These are phyloP conservation scores for Noctua comes DNA, from an alignment of 2,888 invertebrate species.

Conservation along the genomic window DNA sequence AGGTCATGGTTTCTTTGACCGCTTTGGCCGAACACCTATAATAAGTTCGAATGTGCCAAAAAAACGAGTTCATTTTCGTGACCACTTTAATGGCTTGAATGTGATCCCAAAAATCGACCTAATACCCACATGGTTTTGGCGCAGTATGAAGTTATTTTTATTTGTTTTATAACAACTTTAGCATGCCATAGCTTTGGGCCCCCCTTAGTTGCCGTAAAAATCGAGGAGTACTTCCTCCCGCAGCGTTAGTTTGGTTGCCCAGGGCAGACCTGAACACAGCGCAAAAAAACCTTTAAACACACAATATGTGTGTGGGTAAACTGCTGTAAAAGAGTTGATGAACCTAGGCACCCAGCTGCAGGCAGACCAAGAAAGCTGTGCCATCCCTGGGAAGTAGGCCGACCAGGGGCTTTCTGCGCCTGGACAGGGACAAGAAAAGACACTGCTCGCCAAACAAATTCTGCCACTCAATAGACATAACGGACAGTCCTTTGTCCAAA, in stretches of 20 bases:
- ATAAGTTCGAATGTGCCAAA: no score
- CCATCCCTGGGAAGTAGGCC: not conserved
- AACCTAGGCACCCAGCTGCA: not conserved
- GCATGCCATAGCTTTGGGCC: not conserved
- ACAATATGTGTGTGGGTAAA: not conserved
- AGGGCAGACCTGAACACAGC: not conserved
- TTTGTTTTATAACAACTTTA: no score
- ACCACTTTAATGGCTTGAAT: no score
- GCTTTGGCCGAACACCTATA: no score
- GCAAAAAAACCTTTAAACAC: not conserved
- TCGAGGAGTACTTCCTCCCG: not conserved
- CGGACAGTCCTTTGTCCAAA: not conserved
- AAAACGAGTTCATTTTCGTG: no score
- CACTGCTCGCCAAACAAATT: not conserved
- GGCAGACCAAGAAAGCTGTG: not conserved
- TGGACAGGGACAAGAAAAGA: not conserved
- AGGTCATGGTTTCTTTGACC: no score
- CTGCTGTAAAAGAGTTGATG: not conserved
- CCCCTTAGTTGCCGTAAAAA: not conserved
- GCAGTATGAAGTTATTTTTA: no score
- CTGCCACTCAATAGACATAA: not conserved
- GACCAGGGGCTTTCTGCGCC: not conserved
- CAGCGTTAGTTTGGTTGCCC: not conserved
- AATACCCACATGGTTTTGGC: no score
- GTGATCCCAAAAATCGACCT: no score